Evolutionary conservation across 2,113 vertebrate species (phyloP), one percentile per base, ranked within the genome.

Genomic region (Nipponia nippon): DNA sequence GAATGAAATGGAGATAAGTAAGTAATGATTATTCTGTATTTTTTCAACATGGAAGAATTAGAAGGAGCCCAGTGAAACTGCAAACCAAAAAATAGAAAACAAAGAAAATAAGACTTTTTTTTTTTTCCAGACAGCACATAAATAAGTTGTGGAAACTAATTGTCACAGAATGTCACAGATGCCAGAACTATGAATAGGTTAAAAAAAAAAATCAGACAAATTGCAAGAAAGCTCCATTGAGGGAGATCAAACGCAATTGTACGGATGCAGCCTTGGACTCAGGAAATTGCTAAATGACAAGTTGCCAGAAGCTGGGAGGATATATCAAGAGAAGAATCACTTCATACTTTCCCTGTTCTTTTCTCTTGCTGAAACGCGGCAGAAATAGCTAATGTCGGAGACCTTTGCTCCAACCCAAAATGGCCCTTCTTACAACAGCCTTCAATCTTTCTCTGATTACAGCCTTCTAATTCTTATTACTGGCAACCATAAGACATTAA

Each of bases 221-320:
- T 87, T 82, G 87, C 53, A 93, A 96, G 89, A 97, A 96, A 87
- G 93, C 67, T 91, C 77, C 73, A 94, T 93, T 97, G 95, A 96
- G 61, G 11, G 56, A 96, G 73, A 96, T 95, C 91, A 95, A 95
- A 96, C 61, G 22, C 69, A 65, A 47, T 79, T 72, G 87, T 82
- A 85, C n/a, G 44, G 91, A 95, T 96, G 81, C 89, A 90, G 93
- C 61, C 82, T 95, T 40, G 63, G 73, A 96, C 90, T 94, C 93
- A 95, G 96, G 95, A 97, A 96, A 95, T 93, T 76, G 81, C 94
- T 93, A 89, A 95, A 91, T 89, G 81, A 96, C 65, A 87, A 79
- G 52, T 95, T 97, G 93, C 94, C 95, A 93, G 87, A 79, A 94
- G 56, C 83, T 2, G 13, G 70, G 77, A 94, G 73, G 70, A 65